These are phyloP conservation scores for Amphiprion percula DNA, from an alignment of 2,113 vertebrate genomes.

Conservation along the genomic window DNA sequence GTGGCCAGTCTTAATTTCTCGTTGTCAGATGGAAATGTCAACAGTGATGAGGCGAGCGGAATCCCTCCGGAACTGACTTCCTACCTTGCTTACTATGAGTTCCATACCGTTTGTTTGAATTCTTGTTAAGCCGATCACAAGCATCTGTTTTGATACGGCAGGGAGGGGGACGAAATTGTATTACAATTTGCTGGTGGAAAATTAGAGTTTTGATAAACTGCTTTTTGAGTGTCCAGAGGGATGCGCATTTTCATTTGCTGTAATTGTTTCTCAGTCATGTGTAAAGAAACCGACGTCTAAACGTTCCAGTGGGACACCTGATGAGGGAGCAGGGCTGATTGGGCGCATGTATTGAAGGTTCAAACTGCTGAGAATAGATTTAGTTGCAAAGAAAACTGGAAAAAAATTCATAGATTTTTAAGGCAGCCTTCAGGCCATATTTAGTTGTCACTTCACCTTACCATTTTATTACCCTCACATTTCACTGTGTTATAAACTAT, in stretches of 20 bases:
- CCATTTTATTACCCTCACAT: neutral
- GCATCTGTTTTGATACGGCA: constrained; percentile 41
- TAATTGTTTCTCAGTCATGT: constrained; percentile 64
- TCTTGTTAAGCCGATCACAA: constrained; percentile 34
- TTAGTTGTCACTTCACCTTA: neutral
- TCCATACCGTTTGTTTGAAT: constrained; percentile 31
- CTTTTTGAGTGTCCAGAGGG: constrained; percentile 53
- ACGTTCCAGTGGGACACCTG: constrained; percentile 42
- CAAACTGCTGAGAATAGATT: constrained; percentile 30
- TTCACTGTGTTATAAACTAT: neutral
- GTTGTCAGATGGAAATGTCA: constrained; percentile 63
- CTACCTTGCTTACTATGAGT: constrained; percentile 36
- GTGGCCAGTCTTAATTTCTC: constrained; percentile 62
- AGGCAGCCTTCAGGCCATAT: neutral
- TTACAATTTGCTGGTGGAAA: constrained; percentile 53
- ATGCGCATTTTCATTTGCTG: constrained; percentile 63
- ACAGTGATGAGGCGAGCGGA: constrained; percentile 49
- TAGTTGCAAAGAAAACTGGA: constrained; percentile 24
- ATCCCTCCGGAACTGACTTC: constrained; percentile 23
- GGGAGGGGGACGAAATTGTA: constrained; percentile 7
- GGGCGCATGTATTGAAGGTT: constrained; percentile 14
- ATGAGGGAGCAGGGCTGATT: constrained; percentile 43
- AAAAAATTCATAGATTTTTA: constrained; percentile 13
- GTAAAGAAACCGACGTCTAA: constrained; percentile 47
- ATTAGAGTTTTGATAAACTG: constrained; percentile 63